phyloP scores from a whole-genome alignment of 1,140 invertebrate genomes.

The Hesperophylax magnus region DNA sequence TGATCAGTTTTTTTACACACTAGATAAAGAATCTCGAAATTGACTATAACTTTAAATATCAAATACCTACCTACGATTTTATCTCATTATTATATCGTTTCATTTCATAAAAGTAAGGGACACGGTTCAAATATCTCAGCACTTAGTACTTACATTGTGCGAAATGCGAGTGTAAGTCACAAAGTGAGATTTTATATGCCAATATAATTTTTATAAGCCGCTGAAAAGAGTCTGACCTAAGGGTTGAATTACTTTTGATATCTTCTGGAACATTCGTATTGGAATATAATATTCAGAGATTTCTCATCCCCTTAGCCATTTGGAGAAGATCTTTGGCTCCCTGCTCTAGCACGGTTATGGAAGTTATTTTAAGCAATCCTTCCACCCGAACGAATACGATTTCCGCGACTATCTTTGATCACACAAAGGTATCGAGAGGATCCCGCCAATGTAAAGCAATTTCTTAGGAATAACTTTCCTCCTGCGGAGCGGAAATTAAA shows the following conservation, averaged over 20 bases:
- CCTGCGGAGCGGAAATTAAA: neutral
- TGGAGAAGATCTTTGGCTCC: neutral
- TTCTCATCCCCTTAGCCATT: conserved; percentile 10
- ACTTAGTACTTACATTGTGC: neutral
- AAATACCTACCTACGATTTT: neutral
- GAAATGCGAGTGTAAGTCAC: neutral
- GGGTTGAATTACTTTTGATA: conserved; percentile 1
- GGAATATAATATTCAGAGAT: conserved; percentile 27
- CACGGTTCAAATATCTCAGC: neutral
- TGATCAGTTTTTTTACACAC: no score
- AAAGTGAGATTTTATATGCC: neutral
- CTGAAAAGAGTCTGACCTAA: neutral
- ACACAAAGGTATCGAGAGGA: conserved; percentile 17
- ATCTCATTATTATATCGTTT: neutral
- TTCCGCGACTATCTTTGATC: conserved; percentile 27
- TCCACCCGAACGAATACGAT: conserved; percentile 23
- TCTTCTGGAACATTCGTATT: conserved; percentile 18
- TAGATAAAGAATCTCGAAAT: neutral
- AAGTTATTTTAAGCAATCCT: conserved; percentile 37
- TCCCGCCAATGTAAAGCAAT: conserved; percentile 14
- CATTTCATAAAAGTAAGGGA: neutral
- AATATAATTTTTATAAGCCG: conserved; percentile 23
- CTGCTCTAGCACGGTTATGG: neutral
- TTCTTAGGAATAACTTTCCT: neutral
- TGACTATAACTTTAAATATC: neutral